Base-by-base conservation (phyloP, 2,113 vertebrate genomes). In the Tachysurus vachellii region DNA sequence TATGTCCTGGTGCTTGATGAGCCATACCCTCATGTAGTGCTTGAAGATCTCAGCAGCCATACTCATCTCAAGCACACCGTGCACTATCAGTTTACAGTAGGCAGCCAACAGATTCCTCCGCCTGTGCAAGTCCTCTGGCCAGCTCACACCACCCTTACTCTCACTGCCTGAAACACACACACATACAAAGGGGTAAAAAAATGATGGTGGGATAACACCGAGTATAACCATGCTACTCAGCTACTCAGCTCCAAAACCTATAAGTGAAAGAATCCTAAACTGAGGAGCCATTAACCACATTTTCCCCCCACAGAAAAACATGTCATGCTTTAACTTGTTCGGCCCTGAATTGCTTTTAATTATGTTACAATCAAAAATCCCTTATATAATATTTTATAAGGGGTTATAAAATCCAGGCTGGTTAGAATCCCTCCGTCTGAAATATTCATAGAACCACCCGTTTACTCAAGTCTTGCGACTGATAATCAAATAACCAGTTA, bases 21-120 rank as follows among this genome's bases (percentile, higher is more conserved):
- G 26, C 16, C 86, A 56, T 95, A 98, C 97, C 97, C 97, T 97
- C 93, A 96, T 93, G 87, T 98, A 98, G 89, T 95, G 91, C 91
- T 95, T 96, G 91, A 96, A 97, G 92, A 98, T 92, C 89, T 97
- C 96, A 0, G 96, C 95, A 0, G 96, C 97, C 83, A 94, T 91
- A 91, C 94, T 93, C 95, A 96, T 96, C 94, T 97, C 97, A 86
- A 98, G 93, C 88, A 97, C 95, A 2, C 96, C 93, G 53, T 94
- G 95, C 4, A 96, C 92, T 11, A 98, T 95, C 83, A 98, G 94
- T 79, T 97, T 98, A 93, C 97, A 97, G 93, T 94, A 98, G 1
- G 96, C 96, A 26, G 96, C 96, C 23, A 98, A 95, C 86, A 96
- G 93, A 76, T 92, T 95, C 82, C 97, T 94, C 9, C 95, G 95